phyloP scores from a whole-genome alignment of 1,140 invertebrate species.

The Acromyrmex charruanus region DNA sequence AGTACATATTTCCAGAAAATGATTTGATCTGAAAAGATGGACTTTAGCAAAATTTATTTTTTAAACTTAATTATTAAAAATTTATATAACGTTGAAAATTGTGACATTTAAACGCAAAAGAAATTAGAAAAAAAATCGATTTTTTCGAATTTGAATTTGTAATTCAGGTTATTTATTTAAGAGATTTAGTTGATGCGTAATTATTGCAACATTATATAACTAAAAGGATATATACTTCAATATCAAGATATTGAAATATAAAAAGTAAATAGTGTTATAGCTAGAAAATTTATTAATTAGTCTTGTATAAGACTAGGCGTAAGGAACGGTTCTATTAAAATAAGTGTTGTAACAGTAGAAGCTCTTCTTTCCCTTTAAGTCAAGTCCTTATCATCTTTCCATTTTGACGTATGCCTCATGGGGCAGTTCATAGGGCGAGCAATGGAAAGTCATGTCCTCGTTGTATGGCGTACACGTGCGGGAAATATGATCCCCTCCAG shows the following conservation, averaged over 20 bases:
- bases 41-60: neutral
- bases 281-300: neutral
- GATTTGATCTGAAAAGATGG: neutral
- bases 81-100: constrained; percentile 6
- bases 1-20: neutral
- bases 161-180: neutral
- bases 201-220: neutral
- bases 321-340: neutral
- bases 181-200: neutral
- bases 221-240: neutral
- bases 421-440: neutral
- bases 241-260: neutral
- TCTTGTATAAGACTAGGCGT: neutral
- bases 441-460: neutral
- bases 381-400: constrained; percentile 14
- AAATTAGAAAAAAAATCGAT: neutral
- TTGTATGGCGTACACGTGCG: constrained; percentile 71
- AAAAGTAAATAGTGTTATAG: neutral
- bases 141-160: neutral
- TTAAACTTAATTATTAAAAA: neutral
- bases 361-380: neutral
- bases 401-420: constrained; percentile 27
- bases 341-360: neutral
- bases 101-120: neutral
- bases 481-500: constrained; percentile 63